Evolutionary conservation across 2,797 vertebrate species (phyloP).

Genomic region (Lagodon rhomboides): DNA sequence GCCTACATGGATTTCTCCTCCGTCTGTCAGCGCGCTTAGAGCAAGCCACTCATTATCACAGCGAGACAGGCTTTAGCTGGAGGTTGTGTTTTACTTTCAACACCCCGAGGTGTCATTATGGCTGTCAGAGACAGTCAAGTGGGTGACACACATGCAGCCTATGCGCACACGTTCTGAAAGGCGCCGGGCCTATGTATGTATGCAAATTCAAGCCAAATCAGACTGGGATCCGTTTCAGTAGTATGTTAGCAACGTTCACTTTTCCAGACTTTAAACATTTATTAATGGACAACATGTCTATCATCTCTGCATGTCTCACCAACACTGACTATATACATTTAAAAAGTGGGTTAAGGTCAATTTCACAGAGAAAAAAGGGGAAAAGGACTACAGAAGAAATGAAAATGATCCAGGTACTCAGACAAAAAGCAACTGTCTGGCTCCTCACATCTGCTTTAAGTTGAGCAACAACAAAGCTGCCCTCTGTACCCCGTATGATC

Average conservation of each 20-base stretch:
- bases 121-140: constrained; percentile 81
- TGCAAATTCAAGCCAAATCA: constrained; percentile 13
- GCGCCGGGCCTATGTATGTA: constrained; percentile 10
- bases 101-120: constrained; percentile 90
- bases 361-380: background rate
- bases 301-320: background rate
- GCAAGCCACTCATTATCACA: constrained; percentile 91
- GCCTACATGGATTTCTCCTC: constrained; percentile 82
- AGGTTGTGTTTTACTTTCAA: constrained; percentile 86
- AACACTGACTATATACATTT: no score
- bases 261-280: background rate
- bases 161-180: constrained; percentile 35
- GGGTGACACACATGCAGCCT: constrained; percentile 57
- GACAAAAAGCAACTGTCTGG: background rate
- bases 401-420: background rate
- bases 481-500: background rate
- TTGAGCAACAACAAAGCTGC: background rate
- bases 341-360: no score
- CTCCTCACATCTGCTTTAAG: background rate
- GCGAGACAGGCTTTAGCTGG: constrained; percentile 86
- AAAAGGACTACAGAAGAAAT: background rate
- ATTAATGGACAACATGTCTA: background rate
- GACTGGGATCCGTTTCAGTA: background rate
- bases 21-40: constrained; percentile 87
- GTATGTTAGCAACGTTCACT: background rate